These are phyloP conservation scores for Odocoileus hemionus DNA, from an alignment of 2,113 vertebrate genomes.

Conservation along the genomic window DNA sequence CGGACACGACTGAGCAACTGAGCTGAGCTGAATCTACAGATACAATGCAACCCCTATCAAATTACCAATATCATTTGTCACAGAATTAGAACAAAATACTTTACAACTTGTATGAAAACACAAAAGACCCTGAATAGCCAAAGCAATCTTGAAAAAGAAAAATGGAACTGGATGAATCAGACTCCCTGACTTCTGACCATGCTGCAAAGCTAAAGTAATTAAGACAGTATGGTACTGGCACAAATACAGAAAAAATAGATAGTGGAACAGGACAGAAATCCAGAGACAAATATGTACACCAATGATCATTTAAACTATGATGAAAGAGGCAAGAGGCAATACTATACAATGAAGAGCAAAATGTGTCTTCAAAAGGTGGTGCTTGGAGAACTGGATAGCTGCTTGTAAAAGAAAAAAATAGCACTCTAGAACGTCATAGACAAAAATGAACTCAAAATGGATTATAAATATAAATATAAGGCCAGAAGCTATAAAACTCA, in stretches of 20 bases:
- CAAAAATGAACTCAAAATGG: not conserved
- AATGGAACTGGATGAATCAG: not conserved
- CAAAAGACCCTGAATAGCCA: not conserved
- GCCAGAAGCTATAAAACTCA: not conserved
- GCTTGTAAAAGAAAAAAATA: not conserved
- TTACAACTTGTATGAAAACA: not conserved
- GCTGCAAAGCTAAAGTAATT: not conserved
- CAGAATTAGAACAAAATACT: too few species aligned
- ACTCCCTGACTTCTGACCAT: not conserved
- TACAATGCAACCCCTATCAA: too few species aligned
- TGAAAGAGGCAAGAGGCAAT: not conserved
- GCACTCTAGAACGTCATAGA: not conserved
- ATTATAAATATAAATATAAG: not conserved
- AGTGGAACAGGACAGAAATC: not conserved
- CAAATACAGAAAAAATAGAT: not conserved
- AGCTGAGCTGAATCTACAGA: too few species aligned
- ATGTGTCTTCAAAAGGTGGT: not conserved
- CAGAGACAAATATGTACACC: not conserved
- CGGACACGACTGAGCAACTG: too few species aligned
- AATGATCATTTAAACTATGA: not conserved
- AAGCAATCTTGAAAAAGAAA: not conserved
- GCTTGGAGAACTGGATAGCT: not conserved
- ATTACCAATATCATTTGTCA: too few species aligned
- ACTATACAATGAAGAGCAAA: not conserved
- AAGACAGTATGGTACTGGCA: not conserved